Percentiles rank a stretch among this genome's conserved stretches.
These are phyloP conservation scores for Sphecodes monilicornis DNA, from an alignment of 2,888 invertebrate species.

Conservation along the genomic window DNA sequence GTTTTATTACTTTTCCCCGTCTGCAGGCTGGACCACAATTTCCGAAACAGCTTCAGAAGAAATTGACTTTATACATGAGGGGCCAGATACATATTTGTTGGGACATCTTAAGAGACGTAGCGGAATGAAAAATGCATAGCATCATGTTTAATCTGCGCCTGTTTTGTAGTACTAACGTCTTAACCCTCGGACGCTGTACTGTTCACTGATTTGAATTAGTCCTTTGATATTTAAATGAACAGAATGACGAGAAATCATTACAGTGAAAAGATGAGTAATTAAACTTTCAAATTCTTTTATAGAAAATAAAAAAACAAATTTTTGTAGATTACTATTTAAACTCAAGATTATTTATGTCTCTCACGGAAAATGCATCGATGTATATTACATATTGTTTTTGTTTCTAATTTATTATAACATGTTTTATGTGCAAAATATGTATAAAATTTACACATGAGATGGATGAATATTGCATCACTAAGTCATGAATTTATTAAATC, in stretches of 20 bases:
- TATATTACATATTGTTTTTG: background rate
- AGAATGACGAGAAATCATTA: background rate
- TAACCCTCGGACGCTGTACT: background rate
- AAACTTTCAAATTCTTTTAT: too few relatives aligned
- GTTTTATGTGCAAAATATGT: background rate
- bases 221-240: background rate
- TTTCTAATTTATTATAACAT: background rate
- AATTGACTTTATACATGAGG: background rate
- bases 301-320: too few relatives aligned
- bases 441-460: background rate
- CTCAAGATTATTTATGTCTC: too few relatives aligned
- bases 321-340: too few relatives aligned
- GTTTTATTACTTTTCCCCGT: background rate
- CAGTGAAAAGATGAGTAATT: background rate
- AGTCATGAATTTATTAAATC: background rate
- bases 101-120: background rate
- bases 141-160: background rate
- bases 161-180: background rate
- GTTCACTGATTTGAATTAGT: background rate
- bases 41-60: background rate
- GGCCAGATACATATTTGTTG: background rate
- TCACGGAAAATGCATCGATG: too few relatives aligned
- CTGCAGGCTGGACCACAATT: background rate
- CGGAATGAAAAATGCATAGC: background rate
- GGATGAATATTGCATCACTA: background rate